Evolutionary conservation across 1,140 invertebrate species (phyloP).

Genomic region (Daktulosphaira vitifoliae): DNA sequence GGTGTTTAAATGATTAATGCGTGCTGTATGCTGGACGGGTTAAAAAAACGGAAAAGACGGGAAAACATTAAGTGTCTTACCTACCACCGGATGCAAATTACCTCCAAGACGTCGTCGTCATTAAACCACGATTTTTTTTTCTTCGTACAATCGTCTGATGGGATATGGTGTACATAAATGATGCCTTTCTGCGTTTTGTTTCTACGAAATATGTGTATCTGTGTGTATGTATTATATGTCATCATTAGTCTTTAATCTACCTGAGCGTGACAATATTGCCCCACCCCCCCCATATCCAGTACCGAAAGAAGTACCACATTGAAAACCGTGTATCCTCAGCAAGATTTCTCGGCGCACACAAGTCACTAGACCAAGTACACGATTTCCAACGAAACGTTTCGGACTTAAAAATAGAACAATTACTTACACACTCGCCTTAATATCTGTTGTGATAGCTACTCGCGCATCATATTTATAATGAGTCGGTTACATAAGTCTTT

Average conservation of each 20-base stretch:
- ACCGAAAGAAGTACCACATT: background rate
- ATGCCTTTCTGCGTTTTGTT: conserved; percentile 18
- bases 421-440: too few species aligned
- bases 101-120: conserved; percentile 32
- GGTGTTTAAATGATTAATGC: conserved; percentile 34
- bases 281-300: background rate
- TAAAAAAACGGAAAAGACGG: conserved; percentile 17
- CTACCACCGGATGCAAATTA: conserved; percentile 30
- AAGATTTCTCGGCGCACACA: too few species aligned
- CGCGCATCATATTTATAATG: too few species aligned
- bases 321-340: too few species aligned
- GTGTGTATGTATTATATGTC: background rate
- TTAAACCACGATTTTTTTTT: conserved; percentile 27
- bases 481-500: too few species aligned
- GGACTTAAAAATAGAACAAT: too few species aligned
- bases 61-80: conserved; percentile 31
- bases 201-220: conserved; percentile 1
- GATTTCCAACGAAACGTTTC: too few species aligned
- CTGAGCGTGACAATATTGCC: conserved; percentile 24
- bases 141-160: background rate
- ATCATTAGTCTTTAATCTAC: conserved; percentile 29
- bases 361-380: too few species aligned
- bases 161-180: conserved; percentile 16
- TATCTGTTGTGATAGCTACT: too few species aligned
- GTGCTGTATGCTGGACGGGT: conserved; percentile 17